Conservation (phyloP, 2,113 vertebrate genomes). For the Heptranchias perlo region DNA sequence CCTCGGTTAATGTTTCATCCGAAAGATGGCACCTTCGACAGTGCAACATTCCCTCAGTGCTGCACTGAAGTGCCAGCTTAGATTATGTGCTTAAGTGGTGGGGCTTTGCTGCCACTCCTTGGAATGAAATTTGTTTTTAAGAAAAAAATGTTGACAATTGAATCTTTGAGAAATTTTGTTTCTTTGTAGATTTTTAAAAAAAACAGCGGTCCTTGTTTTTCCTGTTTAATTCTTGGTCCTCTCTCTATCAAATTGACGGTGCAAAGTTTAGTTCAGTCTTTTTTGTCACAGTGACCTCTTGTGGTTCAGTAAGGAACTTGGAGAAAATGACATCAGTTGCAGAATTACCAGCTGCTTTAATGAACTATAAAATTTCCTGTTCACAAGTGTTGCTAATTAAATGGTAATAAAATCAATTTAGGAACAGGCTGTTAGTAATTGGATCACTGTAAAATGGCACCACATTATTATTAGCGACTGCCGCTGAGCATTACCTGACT, state of each 20-base stretch:
- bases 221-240: neutral
- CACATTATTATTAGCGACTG: neutral
- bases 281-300: neutral
- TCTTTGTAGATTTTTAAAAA: neutral
- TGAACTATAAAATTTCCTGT: neutral
- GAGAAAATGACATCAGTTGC: neutral
- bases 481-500: neutral
- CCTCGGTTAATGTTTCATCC: too few species aligned
- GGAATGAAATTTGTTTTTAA: too few species aligned
- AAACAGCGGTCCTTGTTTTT: neutral
- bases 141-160: neutral
- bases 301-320: neutral
- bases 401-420: neutral
- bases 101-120: too few species aligned
- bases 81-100: too few species aligned
- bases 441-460: neutral
- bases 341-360: neutral
- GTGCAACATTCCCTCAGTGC: too few species aligned
- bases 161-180: neutral
- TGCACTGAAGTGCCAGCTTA: too few species aligned
- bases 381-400: neutral
- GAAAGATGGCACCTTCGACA: too few species aligned
- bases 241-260: neutral
- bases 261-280: neutral
- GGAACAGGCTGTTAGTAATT: neutral